Conservation (phyloP, 2,113 vertebrate species). For the Plotosus lineatus region DNA sequence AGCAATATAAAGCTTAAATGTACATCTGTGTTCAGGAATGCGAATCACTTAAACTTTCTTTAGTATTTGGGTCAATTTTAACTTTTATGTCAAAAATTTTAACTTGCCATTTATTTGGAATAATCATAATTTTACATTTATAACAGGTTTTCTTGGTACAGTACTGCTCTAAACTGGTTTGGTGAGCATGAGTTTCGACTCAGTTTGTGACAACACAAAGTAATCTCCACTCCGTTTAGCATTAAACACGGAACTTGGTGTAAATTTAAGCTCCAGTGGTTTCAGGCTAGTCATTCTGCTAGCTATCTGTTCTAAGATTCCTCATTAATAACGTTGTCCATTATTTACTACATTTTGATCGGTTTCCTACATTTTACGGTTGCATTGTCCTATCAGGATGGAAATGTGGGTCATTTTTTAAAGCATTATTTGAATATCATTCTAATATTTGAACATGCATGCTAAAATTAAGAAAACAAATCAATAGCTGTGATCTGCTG, state of each 20-base stretch:
- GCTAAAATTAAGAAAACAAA: not conserved
- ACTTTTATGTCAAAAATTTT: too few relatives aligned
- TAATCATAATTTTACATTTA: not conserved
- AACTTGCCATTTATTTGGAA: not conserved
- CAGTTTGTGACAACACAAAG: not conserved
- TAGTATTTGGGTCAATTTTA: not conserved
- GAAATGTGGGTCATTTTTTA: not conserved
- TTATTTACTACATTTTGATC: not conserved
- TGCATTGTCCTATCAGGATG: not conserved
- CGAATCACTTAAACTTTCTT: not conserved
- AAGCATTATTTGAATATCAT: not conserved
- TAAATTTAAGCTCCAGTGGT: not conserved
- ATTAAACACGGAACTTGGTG: not conserved
- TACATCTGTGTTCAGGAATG: not conserved
- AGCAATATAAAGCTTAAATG: not conserved
- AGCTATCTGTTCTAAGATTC: not conserved
- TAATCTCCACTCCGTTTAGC: not conserved
- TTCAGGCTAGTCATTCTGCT: not conserved
- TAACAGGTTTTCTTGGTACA: not conserved
- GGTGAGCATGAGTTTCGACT: constrained; percentile 2
- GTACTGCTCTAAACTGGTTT: not conserved
- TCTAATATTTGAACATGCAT: not conserved
- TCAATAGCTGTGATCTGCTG: not conserved
- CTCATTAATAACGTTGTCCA: not conserved
- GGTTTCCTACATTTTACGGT: not conserved